Conservation (phyloP, 53 echinoderm and acorn worm genomes). For the Crossaster papposus region DNA sequence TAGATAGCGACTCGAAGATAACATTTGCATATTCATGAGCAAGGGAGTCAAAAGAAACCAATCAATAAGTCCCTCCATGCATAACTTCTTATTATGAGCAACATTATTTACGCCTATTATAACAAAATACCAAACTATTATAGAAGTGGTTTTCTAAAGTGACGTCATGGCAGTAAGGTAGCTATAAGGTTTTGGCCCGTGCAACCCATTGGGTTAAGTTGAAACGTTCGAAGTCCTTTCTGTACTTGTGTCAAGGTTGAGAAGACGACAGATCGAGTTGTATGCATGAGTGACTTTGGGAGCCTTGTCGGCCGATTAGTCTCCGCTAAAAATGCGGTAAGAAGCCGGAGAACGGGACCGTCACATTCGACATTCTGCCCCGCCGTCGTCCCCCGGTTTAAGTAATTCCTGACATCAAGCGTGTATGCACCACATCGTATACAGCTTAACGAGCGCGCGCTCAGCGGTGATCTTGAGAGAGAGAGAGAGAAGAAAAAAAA, state of each 20-base stretch:
- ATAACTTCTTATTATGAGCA: too few species aligned
- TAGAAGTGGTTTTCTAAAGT: too few species aligned
- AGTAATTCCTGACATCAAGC: slow-evolving; percentile 47
- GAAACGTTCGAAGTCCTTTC: background rate
- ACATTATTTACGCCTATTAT: too few species aligned
- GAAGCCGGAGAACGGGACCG: background rate
- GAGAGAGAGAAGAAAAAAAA: slow-evolving; percentile 9
- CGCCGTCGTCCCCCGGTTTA: slow-evolving; percentile 29
- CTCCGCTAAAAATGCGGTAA: slow-evolving; percentile 8
- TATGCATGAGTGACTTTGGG: slow-evolving; percentile 40
- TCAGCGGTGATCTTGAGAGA: background rate
- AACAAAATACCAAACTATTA: too few species aligned
- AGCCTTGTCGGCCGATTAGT: slow-evolving; percentile 24
- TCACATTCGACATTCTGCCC: slow-evolving; percentile 15
- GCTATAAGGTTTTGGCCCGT: too few species aligned
- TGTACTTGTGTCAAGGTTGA: background rate
- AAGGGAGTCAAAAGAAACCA: too few species aligned
- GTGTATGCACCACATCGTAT: background rate
- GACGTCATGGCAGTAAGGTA: too few species aligned
- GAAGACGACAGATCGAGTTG: background rate
- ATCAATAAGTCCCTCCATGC: too few species aligned
- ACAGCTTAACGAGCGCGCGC: background rate
- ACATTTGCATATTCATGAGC: background rate
- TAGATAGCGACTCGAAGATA: background rate
- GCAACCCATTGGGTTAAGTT: slow-evolving; percentile 11